Base-by-base conservation (phyloP, 2,797 vertebrate genomes). In the Malurus leucopterus region DNA sequence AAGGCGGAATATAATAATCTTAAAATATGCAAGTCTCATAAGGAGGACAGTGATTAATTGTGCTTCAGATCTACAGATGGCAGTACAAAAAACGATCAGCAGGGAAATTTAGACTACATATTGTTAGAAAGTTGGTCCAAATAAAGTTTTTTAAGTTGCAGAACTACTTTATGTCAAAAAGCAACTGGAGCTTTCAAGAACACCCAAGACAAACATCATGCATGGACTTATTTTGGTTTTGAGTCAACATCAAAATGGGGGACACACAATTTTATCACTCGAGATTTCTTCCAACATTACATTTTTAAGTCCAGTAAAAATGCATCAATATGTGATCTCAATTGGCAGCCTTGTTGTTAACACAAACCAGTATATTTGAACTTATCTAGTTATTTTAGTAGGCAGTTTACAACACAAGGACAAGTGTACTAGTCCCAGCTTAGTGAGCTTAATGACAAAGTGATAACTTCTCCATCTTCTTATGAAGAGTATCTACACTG, bases 91-190 rank as follows among this genome's bases (percentile, higher is more conserved):
- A 93, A 30, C 0, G 46, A 94, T 93, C 92, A 94, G 75, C 75
- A 89, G 86, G 92, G 93, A 94, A 94, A 95, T 94, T 87, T 58
- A 91, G 86, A 83, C 71, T 95, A 92, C 76, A 87, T 83, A 81
- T 76, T 85, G 89, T 87, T 85, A 83, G 79, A 89, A 93, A 89
- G 84, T 80, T 83, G 69, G 44, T 90, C 91, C 91, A 92, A 95
- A 83, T 51, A 41, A 91, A 91, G 79, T 89, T 71, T 51, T 30
- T 55, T 65, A 87, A 71, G 47, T 47, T 87, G 36, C 27, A 85
- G 72, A 90, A 80, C 32, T 77, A 64, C 36, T 79, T 49, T 0
- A 1, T 32, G 55, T 81, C 9, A 5, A 61, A 86, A 41, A 57
- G 40, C 30, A 15, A 2, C 40, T 27, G 12, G 5, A 74, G 53